A percentile compares a stretch with the other conserved stretches of the same genome.
These are phyloP conservation scores for Eulemur albifrons DNA, from an alignment of 2,797 vertebrate genomes.

Conservation along the genomic window DNA sequence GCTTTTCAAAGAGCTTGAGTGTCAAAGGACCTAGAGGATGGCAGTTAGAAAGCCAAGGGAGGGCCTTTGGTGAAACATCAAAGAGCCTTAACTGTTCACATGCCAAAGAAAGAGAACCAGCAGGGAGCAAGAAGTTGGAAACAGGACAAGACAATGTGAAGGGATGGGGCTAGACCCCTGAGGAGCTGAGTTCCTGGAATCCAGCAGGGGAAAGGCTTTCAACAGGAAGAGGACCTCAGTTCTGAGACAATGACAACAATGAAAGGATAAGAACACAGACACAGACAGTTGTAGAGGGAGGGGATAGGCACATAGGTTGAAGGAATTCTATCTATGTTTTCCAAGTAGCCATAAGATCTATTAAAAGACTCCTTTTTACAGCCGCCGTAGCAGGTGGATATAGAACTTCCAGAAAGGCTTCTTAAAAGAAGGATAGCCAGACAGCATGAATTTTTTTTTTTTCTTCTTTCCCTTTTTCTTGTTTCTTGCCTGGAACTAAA, in stretches of 20 bases:
- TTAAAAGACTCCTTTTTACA: background rate
- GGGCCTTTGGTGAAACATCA: background rate
- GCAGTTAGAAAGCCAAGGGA: background rate
- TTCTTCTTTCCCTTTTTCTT: background rate
- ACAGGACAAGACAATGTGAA: background rate
- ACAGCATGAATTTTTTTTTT: background rate
- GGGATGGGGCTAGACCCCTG: background rate
- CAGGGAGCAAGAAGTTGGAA: background rate
- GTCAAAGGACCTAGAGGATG: background rate
- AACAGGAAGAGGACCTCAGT: background rate
- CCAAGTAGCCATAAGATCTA: background rate
- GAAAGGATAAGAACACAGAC: background rate
- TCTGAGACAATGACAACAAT: background rate
- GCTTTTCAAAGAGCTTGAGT: background rate
- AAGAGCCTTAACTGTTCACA: background rate
- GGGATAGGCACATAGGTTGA: no score
- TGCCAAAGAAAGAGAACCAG: background rate
- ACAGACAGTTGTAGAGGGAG: background rate
- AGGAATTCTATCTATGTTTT: background rate
- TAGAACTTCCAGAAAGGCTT: background rate
- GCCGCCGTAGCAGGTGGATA: background rate
- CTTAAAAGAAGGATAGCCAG: background rate
- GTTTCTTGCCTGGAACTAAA: background rate
- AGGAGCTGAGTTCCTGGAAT: background rate
- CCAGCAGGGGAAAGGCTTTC: background rate